phyloP scores from a whole-genome alignment of 2,888 invertebrate species.

The Deilephila porcellus region DNA sequence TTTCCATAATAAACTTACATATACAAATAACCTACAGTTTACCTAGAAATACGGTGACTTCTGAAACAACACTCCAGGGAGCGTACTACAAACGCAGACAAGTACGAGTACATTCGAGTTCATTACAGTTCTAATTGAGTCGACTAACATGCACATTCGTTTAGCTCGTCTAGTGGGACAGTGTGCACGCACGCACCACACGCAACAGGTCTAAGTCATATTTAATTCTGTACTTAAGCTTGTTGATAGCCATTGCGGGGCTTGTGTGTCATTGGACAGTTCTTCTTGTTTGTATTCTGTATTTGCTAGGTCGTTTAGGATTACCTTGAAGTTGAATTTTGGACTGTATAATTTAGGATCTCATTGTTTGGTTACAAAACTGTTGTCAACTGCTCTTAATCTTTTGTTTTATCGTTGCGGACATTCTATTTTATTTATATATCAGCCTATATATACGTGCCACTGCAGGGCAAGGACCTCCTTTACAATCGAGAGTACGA shows the following conservation, averaged over 20 bases:
- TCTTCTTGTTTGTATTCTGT: too few relatives aligned
- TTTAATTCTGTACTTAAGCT: conserved; percentile 8
- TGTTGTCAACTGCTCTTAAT: too few relatives aligned
- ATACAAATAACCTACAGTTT: background rate
- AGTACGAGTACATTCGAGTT: conserved; percentile 3
- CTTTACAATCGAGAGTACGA: too few relatives aligned
- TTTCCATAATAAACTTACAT: background rate
- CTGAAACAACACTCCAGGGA: background rate
- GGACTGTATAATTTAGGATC: too few relatives aligned
- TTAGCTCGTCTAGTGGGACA: conserved; percentile 20
- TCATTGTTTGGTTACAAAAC: too few relatives aligned
- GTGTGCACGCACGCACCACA: conserved; percentile 3
- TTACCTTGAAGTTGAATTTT: too few relatives aligned
- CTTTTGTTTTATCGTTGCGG: too few relatives aligned
- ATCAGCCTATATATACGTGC: too few relatives aligned
- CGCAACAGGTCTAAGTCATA: conserved; percentile 27
- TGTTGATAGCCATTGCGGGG: background rate
- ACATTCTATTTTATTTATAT: background rate
- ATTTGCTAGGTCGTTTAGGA: too few relatives aligned
- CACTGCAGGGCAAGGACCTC: too few relatives aligned
- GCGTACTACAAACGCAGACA: background rate
- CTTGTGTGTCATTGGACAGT: background rate
- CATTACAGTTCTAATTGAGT: conserved; percentile 21
- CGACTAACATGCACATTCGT: conserved; percentile 11
- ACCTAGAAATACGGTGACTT: background rate